Conservation (phyloP, 2,113 vertebrate species). For the Prochilodus magdalenae region DNA sequence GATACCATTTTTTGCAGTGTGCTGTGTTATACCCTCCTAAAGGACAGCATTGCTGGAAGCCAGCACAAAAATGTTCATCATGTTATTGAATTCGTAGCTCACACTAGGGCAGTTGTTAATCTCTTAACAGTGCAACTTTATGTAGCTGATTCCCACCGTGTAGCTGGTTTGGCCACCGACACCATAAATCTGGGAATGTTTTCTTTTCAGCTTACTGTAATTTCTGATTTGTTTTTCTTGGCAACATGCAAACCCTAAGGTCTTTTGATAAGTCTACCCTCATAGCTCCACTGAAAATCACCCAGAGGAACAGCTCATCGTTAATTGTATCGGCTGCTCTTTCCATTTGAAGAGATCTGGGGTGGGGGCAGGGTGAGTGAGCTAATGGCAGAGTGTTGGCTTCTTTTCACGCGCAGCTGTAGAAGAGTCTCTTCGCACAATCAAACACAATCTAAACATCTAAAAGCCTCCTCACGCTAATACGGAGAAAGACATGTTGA, state of each 20-base stretch:
- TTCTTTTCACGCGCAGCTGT: not conserved
- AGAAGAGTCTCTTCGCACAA: not conserved
- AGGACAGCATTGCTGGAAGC: too few species aligned
- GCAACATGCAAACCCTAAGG: not conserved
- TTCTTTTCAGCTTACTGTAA: too few species aligned
- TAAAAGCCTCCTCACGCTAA: not conserved
- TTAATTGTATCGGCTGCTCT: not conserved
- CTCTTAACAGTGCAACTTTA: too few species aligned
- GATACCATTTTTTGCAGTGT: too few species aligned
- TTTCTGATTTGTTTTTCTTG: not conserved
- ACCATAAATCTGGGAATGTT: too few species aligned
- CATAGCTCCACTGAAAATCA: not conserved
- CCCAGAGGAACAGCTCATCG: not conserved
- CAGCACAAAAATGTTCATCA: too few species aligned
- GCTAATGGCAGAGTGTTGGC: not conserved
- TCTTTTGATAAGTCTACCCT: not conserved
- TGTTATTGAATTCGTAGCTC: too few species aligned
- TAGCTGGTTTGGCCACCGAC: too few species aligned
- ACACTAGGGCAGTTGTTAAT: too few species aligned
- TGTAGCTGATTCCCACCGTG: too few species aligned
- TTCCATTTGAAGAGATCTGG: not conserved
- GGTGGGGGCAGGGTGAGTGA: not conserved
- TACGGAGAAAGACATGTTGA: not conserved
- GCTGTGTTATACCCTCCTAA: too few species aligned
- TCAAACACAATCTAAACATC: conserved; percentile 23